Conservation (phyloP, 2,797 vertebrate genomes). For the Cryptoprocta ferox region DNA sequence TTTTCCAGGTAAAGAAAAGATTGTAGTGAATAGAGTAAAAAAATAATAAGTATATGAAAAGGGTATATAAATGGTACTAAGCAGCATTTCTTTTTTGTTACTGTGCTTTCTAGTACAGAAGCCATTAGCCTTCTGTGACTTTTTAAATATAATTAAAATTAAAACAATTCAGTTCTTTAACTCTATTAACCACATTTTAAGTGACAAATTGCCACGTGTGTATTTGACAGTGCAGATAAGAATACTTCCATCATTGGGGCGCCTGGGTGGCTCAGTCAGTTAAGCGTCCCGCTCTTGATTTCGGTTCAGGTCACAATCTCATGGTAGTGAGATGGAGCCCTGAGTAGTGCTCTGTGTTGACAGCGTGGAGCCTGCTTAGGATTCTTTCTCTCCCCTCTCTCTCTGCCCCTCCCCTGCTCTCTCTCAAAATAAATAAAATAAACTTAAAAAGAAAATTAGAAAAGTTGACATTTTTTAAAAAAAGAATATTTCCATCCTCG, state of each 20-base stretch:
- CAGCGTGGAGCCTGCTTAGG: no score
- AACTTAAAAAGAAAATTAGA: no score
- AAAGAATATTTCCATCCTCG: not conserved
- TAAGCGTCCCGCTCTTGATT: no score
- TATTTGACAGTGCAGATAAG: not conserved
- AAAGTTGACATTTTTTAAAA: no score
- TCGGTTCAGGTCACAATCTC: no score
- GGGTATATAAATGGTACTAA: not conserved
- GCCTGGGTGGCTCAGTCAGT: no score
- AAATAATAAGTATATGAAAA: not conserved
- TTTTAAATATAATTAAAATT: constrained; percentile 4
- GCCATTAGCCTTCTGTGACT: not conserved
- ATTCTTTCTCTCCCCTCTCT: no score
- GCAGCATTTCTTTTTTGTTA: not conserved
- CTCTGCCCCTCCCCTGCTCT: no score
- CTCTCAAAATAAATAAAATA: no score
- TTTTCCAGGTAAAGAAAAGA: constrained; percentile 39
- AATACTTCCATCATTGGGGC: not conserved
- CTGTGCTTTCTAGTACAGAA: not conserved
- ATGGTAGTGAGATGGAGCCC: no score
- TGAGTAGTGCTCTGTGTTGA: no score
- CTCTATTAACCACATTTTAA: not conserved
- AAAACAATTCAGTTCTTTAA: not conserved
- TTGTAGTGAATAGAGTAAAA: not conserved
- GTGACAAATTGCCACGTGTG: rapidly evolving